Base-by-base conservation (phyloP, 2,113 vertebrate species). In the Pygoscelis antarcticus region DNA sequence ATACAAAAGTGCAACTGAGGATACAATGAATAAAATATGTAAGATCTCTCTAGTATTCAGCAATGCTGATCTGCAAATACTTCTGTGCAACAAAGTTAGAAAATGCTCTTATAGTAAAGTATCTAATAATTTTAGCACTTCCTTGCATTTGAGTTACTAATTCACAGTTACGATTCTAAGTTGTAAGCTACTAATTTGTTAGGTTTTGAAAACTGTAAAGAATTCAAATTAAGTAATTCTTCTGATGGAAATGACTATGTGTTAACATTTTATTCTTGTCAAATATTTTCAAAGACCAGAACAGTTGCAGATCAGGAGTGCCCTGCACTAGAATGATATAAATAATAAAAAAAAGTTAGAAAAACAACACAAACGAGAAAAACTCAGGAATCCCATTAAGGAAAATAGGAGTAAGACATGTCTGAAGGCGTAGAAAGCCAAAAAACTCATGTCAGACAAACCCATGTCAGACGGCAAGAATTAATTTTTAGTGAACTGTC, bases 401-500 rank as follows among this genome's bases (percentile, higher is more conserved):
- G 87, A 90, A 97, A 94, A 92, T 88, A 95, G 95, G 97, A 88
- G 27, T 95, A 98, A 98, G 96, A 98, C 96, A 97, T 94, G 93
- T 97, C 89, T 94, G 96, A 98, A 98, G 98, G 98, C 98, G 69
- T 98, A 99, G 98, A 99, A 99, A 99, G 98, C 98, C 98, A 99
- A 98, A 99, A 98, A 98, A 96, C 97, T 98, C 98, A 98, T 98
- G 98, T 99, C 99, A 99, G 99, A 99, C 98, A 99, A 98, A 98
- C 98, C 98, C 98, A 99, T 99, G 99, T 99, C 99, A 99, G 99
- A 99, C 99, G 99, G 99, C 99, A 98, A 98, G 97, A 98, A 98
- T 79, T 94, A 75, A 54, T 92, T 97, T 97, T 97, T 93, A 96
- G 89, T 87, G 74, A 88, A 93, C 75, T 93, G 93, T 57, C 86